Evolutionary conservation across 2,113 vertebrate genomes (phyloP), one percentile per base, ranked within the genome.

Genomic region (Colinus virginianus): DNA sequence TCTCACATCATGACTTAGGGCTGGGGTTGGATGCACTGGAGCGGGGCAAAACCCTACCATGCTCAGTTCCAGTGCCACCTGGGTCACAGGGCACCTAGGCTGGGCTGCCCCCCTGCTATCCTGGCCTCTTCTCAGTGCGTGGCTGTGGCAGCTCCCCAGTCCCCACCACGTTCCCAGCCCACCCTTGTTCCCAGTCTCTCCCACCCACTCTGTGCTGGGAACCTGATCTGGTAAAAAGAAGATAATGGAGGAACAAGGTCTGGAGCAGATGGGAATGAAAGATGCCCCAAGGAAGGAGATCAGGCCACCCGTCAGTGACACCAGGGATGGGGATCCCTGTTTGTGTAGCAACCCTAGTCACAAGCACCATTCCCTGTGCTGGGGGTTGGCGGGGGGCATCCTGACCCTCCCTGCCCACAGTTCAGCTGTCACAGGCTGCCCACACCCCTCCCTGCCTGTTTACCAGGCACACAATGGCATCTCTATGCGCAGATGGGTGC

Each of bases 401-500:
- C 69, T 2, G 1, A 62, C 23, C 6, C 7, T 3, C 21, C 26
- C 74, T 89, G 68, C 87, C 0, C 3, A 30, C 15, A 61, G 26
- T 38, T 3, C 3, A 6, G 43, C 51, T 40, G 46, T 51, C 14
- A 1, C 46, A 18, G 4, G 0, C 83, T 42, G 72, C 42, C 55
- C 32, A 26, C n/a, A 28, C 67, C 82, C 61, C 82, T 58, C 55
- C 22, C 56, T 26, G 36, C 61, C 36, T 97, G 95, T 96, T 97
- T 97, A 96, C 88, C 68, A 70, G n/a, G 23, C 46, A 9, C 58
- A 97, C 94, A 96, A 97, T 67, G 1, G 4, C 13, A 40, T 28
- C 91, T 95, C 88, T 97, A 95, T 97, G 69, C 51, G 38, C n/a
- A 0, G 36, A 62, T 38, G 66, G 63, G 6, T 2, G 28, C 19